Base-by-base conservation (phyloP, 2,888 invertebrate genomes). In the Entomobrya proxima region DNA sequence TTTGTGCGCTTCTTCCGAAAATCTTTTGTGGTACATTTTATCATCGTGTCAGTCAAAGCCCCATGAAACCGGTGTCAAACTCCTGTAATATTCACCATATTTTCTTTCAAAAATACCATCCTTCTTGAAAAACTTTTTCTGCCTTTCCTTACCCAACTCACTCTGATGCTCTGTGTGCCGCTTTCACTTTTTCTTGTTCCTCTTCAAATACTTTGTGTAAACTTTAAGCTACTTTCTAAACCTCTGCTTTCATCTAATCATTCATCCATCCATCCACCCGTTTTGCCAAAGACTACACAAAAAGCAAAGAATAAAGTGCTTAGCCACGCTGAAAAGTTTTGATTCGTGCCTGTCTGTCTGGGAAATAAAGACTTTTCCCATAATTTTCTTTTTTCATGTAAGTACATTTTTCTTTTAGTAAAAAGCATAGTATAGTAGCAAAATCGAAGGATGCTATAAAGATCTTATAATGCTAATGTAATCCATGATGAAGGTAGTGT, bases 141-240 rank as follows among this genome's bases (percentile, higher is more conserved):
- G n/a, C 35, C 21, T 32, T n/a, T 32, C 35, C 64, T n/a, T 30
- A 11, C 55, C 18, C 47, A 72, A 24, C 67, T 67, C 24, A 15
- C 40, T 69, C 47, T 69, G 69, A 69, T 69, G 69, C 44, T 69
- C 44, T 69, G 50, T n/a, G n/a, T 74, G 74, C 50, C 18, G 27
- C 55, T 27, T 13, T 30, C 27, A 32, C 50, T 18, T 32, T 30
- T 47, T 47, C 27, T 69, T 35, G 18, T 74, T 52, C 74, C 24
- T 21, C 35, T 35, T 11, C 2, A 74, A 47, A 44, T 52, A 52
- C 35, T 79, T n/a, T n/a, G n/a, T 50, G 32, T 37, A 37, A 78
- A 72, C 18, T 72, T 80, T 80, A 80, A 80, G 80, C 69, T 44
- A 72, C 72, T 69, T 72, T 52, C 15, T 80, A 80, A 80, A 80